Evolutionary conservation across 2,888 invertebrate genomes (phyloP), one percentile per base, ranked within the genome.

Genomic region (Minunthozetes semirufus): DNA sequence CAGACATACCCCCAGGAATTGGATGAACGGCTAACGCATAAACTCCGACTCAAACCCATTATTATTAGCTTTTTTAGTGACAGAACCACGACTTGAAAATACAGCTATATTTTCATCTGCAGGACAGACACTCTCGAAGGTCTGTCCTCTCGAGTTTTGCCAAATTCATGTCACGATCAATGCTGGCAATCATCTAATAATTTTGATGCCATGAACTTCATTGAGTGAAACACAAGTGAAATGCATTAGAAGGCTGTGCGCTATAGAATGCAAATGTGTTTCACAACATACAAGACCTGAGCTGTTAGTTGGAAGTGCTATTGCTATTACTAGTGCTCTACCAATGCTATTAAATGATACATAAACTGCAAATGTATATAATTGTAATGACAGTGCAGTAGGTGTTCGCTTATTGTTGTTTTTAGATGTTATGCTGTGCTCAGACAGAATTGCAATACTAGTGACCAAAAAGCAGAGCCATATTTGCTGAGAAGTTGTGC

Each of bases 201-300:
- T 70, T 70, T 42, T 22, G 46, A 46, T 70, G 42, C 70, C 63
- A 66, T 70, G 70, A 66, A 70, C 70, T 70, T 22, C 48, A 70
- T 70, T 25, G 46, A 46, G 22, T 70, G 66, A 42, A 33, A 66
- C 22, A 66, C 66, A 66, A 38, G n/a, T 42, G 42, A 42, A 42
- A 42, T 8, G 42, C 66, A 66, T 66, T 66, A 66, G 42, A 19
- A 13, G n/a, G 38, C 33, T 25, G 70, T 48, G 70, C 27, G 63
- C 70, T 48, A 70, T 70, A 70, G 46, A 70, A 70, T 70, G 70
- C 48, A 70, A 70, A 70, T 70, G 68, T 17, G n/a, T 68, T 46
- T 42, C 42, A 19, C 38, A n/a, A 9, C 25, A 48, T 66, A 66
- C 38, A 33, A 66, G 63, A 15, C 38, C 38, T 38, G 33, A 33